phyloP scores from a whole-genome alignment of 1,140 invertebrate species.

The Drosophila guanche region DNA sequence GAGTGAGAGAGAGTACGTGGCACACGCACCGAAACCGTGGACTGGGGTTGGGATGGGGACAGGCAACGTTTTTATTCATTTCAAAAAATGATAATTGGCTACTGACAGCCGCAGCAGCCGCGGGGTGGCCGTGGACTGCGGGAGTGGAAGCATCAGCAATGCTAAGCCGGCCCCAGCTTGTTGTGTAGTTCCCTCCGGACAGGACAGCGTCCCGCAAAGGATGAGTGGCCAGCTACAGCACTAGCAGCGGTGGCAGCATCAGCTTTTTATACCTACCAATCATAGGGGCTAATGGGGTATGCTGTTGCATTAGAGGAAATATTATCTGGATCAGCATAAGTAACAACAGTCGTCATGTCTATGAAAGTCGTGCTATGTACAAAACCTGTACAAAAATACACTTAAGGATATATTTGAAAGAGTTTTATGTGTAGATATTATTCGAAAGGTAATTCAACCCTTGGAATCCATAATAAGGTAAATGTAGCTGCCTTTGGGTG shows the following conservation, averaged over 20 bases:
- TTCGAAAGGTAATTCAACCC: too few species aligned
- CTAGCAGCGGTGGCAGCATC: not conserved
- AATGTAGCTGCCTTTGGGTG: too few species aligned
- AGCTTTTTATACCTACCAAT: slow-evolving; percentile 3
- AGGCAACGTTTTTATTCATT: slow-evolving; percentile 73
- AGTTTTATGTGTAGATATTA: too few species aligned
- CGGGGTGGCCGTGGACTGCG: slow-evolving; percentile 10
- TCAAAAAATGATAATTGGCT: slow-evolving; percentile 77
- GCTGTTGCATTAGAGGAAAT: too few species aligned
- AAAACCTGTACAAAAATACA: too few species aligned
- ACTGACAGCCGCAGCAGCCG: slow-evolving; percentile 53
- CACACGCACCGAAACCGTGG: slow-evolving; percentile 35
- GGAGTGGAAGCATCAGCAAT: slow-evolving; percentile 3
- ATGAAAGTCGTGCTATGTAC: too few species aligned
- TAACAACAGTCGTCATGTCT: too few species aligned
- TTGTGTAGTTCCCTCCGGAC: slow-evolving; percentile 16
- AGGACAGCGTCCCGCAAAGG: not conserved
- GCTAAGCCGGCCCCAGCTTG: slow-evolving; percentile 38
- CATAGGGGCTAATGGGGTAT: too few species aligned
- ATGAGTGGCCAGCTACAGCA: slow-evolving; percentile 20
- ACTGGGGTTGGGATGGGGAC: slow-evolving; percentile 19
- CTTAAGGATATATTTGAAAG: too few species aligned
- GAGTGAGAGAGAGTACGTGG: slow-evolving; percentile 8
- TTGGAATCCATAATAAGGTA: too few species aligned
- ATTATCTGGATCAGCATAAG: too few species aligned